Evolutionary conservation across 2,888 invertebrate species (phyloP), one percentile per base, ranked within the genome.

Genomic region (Pterobdella sp.): DNA sequence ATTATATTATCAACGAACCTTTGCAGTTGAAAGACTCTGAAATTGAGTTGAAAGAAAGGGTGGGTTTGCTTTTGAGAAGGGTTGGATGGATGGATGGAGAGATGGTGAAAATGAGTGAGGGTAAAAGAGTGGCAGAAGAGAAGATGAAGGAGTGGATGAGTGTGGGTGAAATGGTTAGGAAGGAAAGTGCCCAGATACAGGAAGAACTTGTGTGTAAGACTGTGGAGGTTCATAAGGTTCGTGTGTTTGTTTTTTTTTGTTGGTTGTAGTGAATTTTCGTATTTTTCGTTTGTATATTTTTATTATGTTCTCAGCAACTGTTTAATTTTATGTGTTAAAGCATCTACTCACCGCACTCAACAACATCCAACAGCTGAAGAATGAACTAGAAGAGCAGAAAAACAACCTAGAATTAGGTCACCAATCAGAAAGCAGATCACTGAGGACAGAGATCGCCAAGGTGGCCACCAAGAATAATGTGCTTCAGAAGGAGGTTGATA

Each of bases 81-180:
- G 26, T 56, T 56, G 60, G 60, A 22, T 56, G 60, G 60, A 4
- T 56, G 60, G 60, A 56, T 22, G 60, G 60, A 3, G 60, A 56
- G 60, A 3, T n/a, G 60, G 3, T 22, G 60, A 56, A 26, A 26
- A 3, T 14, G 60, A n/a, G n/a, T 22, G 60, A 3, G n/a, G 60
- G n/a, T 7, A 56, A 56, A 26, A 56, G n/a, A 26, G 60, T 3
- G n/a, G 4, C n/a, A 3, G 60, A 56, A 26, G 60, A 56, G 60
- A 26, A 3, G 60, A 4, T 56, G 4, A 7, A 22, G n/a, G 60
- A 56, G 60, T 22, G n/a, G 10, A 56, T 22, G 60, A n/a, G 60
- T 7, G n/a, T 3, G 4, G 18, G 60, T n/a, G 60, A 56, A 26
- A n/a, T 3, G 60, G n/a, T 56, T 3, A 4, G 60, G n/a, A 3